Evolutionary conservation across 2,113 vertebrate species (phyloP).

Genomic region (Protobothrops flavoviridis): DNA sequence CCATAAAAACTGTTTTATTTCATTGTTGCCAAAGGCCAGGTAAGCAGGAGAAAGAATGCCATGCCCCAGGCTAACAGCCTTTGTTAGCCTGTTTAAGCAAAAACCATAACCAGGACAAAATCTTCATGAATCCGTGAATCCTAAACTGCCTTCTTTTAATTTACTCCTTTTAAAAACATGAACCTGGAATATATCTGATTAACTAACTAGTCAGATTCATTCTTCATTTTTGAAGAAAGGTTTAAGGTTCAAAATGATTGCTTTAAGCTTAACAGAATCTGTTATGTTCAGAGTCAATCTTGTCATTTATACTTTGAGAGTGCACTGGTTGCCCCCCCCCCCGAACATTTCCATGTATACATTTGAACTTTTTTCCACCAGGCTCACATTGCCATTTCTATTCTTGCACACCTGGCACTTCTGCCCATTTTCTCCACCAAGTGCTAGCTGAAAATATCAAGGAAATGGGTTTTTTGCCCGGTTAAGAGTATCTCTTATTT

Average conservation of each 20-base stretch:
- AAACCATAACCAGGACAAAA: background rate
- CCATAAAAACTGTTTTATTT: background rate
- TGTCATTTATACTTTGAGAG: background rate
- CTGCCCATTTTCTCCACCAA: background rate
- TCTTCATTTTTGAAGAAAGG: background rate
- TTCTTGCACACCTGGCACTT: background rate
- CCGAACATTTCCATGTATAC: background rate
- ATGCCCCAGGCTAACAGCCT: background rate
- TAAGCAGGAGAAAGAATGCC: background rate
- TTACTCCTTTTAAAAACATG: background rate
- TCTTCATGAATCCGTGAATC: background rate
- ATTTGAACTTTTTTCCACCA: background rate
- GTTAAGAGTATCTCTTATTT: no score
- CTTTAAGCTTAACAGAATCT: background rate
- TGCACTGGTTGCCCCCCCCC: background rate
- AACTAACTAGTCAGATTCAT: background rate
- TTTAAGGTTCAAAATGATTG: background rate
- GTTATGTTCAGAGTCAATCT: background rate
- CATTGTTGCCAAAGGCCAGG: background rate
- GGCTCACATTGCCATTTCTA: background rate
- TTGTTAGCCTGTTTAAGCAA: background rate
- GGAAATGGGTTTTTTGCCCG: no score
- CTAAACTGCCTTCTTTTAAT: background rate
- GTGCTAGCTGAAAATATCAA: no score
- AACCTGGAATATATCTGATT: background rate